Base-by-base conservation (phyloP, 2,888 invertebrate species). In the Apomyelois bistriatella region DNA sequence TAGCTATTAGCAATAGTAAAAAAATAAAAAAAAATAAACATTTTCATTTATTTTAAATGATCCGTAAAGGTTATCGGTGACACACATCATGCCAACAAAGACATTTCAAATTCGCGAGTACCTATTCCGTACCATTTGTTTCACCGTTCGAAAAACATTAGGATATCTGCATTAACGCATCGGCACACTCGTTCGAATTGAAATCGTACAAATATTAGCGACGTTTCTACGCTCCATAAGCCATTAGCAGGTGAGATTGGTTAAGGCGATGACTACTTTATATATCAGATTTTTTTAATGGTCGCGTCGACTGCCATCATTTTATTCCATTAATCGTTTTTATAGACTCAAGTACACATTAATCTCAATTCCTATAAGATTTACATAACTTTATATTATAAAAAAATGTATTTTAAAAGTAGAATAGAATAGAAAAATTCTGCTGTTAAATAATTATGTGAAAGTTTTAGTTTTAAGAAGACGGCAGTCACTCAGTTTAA, bases 181-280 rank as follows among this genome's bases (percentile, higher is more conserved):
- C 73, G 68, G 56, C 72, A 73, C 70, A 73, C 77, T 41, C 53
- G 51, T 42, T 48, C 49, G 48, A 58, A 52, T 54, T 48, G 52
- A 43, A 46, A 46, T 46, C 32, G 32, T 48, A 46, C 59, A 65
- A 59, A 59, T 63, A 58, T 65, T 53, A 52, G 53, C 60, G 58
- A 54, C 59, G 54, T 53, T 55, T 32, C 54, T 40, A 52, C 40
- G 50, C 59, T 69, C 72, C 65, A 70, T 66, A 70, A 70, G 68
- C 65, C 72, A 76, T 77, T 77, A 76, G 63, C 77, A 76, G 78
- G 76, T 77, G 70, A 74, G 54, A 36, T 53, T 30, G 38, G 54
- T 74, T 72, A 76, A 76, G 73, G 72, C 46, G 60, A 52, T 46
- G 64, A 16, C 2, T 53, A 7, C 13, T 13, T 8, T 2, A 17